A percentile compares a stretch with the other conserved stretches of the same genome.
Conservation (phyloP, 1,140 invertebrate species). For the Drosophila bifasciata region DNA sequence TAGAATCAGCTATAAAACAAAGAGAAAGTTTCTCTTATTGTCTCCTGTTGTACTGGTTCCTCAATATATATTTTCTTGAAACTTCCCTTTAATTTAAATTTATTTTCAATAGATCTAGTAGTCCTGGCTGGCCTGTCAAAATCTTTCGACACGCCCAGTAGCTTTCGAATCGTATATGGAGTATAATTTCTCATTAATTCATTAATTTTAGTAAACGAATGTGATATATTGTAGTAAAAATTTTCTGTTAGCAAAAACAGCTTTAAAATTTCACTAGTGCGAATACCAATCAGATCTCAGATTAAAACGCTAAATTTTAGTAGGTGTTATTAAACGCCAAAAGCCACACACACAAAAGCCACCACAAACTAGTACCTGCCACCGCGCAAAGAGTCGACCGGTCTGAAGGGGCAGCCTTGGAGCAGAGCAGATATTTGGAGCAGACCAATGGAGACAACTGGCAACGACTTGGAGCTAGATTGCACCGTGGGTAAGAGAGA, state of each 20-base stretch:
- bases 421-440: no score
- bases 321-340: constrained; percentile 52
- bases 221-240: constrained; percentile 61
- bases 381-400: constrained; percentile 6
- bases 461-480: constrained; percentile 43
- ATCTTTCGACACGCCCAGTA: constrained; percentile 13
- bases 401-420: background rate
- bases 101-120: background rate
- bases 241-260: constrained; percentile 70
- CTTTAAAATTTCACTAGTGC: constrained; percentile 44
- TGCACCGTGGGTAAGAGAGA: constrained; percentile 8
- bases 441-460: constrained; percentile 39
- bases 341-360: background rate
- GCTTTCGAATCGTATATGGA: constrained; percentile 44
- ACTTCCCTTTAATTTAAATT: no score
- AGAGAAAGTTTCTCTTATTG: no score
- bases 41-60: no score
- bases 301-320: constrained; percentile 56
- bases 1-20: no score
- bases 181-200: constrained; percentile 30
- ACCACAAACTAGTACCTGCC: constrained; percentile 17
- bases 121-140: background rate
- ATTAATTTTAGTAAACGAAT: constrained; percentile 57
- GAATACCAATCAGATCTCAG: background rate
- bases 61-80: no score